Base-by-base conservation (phyloP, 2,797 vertebrate species). In the Buceros bicornis region DNA sequence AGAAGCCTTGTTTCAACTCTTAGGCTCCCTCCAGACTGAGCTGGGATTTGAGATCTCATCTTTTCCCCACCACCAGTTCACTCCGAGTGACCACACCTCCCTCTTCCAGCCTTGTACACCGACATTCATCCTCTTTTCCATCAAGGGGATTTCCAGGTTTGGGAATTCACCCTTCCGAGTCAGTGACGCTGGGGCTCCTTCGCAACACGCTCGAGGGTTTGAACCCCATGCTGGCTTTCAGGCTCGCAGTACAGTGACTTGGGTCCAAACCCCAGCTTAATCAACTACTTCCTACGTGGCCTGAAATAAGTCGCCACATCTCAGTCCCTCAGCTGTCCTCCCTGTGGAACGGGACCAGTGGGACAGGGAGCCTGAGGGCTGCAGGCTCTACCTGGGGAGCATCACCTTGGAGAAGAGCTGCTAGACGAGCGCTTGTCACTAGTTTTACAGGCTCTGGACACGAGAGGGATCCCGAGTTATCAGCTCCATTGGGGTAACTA, bases 1-100 rank as follows among this genome's bases (percentile, higher is more conserved):
- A 80, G 19, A 54, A 86, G 57, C 28, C 33, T 70, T 82, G 84
- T 86, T 89, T 78, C 42, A 92, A 53, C 48, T 82, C 78, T 60
- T 12, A 33, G 53, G 43, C 24, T 56, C 2, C 8, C 60, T n/a
- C 65, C 73, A 74, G 72, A 42, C 91, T 65, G 64, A 92, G 83
- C 31, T 77, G 88, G 88, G 86, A 85, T 82, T 90, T 82, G 47
- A 60, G 66, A 72, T 24, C 73, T 71, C 81, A 54, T 76, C 56
- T 40, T 66, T 80, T 26, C 79, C n/a, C 28, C 26, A 22, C 16
- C 54, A 8, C 43, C 5, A 1, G 22, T 35, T 83, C 53, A 31
- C 43, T 31, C 33, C 6, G 7, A 10, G 4, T 4, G 16, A 50
- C 33, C 50, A 28, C 1, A 21, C 29, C 56, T 77, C 69, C 12